Conservation (phyloP, 2,797 vertebrate species). For the Cetoscarus ocellatus region DNA sequence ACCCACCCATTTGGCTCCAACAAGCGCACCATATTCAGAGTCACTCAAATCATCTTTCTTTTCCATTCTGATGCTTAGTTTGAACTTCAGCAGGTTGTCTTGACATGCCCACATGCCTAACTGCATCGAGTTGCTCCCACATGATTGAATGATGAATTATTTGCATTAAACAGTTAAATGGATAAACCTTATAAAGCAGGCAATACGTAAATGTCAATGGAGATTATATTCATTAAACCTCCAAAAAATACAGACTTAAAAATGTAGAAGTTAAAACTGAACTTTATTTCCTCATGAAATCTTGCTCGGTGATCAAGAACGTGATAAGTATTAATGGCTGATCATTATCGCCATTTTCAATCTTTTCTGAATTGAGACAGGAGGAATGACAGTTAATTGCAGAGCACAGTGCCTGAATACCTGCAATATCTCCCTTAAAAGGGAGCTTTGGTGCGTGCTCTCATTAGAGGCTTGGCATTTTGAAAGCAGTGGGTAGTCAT, state of each 20-base stretch:
- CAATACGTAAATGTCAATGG: no score
- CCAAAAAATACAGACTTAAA: constrained; percentile 27
- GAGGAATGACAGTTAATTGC: constrained; percentile 74
- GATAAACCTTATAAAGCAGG: no score
- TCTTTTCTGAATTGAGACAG: constrained; percentile 69
- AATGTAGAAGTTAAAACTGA: constrained; percentile 47
- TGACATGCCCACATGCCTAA: no score
- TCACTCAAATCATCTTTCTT: no score
- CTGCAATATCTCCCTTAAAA: constrained; percentile 64
- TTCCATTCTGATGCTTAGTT: no score
- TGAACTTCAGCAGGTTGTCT: no score
- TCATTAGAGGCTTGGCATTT: constrained; percentile 66
- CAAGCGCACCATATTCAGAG: no score
- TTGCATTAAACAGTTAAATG: no score
- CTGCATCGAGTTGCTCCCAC: no score
- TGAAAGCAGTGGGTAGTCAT: constrained; percentile 59
- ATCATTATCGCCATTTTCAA: constrained; percentile 69
- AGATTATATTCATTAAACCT: constrained; percentile 9
- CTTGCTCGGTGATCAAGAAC: constrained; percentile 56
- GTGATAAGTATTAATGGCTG: constrained; percentile 70
- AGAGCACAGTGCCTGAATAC: constrained; percentile 55
- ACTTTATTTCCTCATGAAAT: constrained; percentile 45
- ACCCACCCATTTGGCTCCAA: no score
- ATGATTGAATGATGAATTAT: no score
- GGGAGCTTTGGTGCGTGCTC: constrained; percentile 50